These are phyloP conservation scores for Pluvialis apricaria DNA, from an alignment of 2,113 vertebrate genomes.

Conservation along the genomic window DNA sequence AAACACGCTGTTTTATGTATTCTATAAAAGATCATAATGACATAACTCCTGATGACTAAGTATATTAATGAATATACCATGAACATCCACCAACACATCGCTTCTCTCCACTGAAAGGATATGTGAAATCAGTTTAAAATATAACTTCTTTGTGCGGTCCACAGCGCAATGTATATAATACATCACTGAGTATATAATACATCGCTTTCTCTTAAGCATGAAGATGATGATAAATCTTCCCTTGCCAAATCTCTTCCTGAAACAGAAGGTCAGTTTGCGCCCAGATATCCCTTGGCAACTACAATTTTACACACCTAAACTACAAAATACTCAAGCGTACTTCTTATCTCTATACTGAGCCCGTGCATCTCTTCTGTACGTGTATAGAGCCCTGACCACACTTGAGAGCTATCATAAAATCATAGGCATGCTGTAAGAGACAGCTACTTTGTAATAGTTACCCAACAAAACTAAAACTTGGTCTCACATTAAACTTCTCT, in stretches of 20 bases:
- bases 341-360: neutral
- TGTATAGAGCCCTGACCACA: neutral
- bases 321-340: neutral
- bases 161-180: neutral
- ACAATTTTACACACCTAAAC: neutral
- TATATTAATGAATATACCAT: neutral
- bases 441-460: neutral
- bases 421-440: neutral
- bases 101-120: neutral
- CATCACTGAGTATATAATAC: neutral
- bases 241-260: neutral
- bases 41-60: neutral
- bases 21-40: neutral
- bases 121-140: neutral
- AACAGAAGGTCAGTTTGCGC: neutral
- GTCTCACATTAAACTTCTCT: neutral
- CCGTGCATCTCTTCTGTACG: neutral
- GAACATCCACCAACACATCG: neutral
- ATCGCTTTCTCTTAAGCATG: neutral
- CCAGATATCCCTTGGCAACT: neutral
- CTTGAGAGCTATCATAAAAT: neutral
- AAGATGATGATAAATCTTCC: neutral
- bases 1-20: neutral
- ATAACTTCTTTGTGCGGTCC: neutral
- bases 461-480: neutral